These are phyloP conservation scores for Phrynosoma blainvillii DNA, from an alignment of 2,113 vertebrate genomes.

Conservation along the genomic window DNA sequence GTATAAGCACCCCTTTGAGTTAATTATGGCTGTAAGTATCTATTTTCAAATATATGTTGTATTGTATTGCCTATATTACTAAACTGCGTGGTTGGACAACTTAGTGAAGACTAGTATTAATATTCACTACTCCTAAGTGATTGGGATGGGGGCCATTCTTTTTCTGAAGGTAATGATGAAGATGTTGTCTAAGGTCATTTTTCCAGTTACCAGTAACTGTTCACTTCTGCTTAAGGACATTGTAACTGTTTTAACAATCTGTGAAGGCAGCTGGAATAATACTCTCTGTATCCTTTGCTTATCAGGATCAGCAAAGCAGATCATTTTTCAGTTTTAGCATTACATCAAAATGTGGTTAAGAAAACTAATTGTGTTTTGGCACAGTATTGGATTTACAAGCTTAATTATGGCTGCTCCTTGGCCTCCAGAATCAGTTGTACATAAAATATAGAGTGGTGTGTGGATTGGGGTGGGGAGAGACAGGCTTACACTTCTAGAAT, in stretches of 20 bases:
- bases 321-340: background rate
- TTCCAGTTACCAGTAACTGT: background rate
- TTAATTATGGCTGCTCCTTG: background rate
- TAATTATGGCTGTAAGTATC: constrained; percentile 96
- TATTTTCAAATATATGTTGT: constrained; percentile 26
- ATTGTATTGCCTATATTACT: background rate
- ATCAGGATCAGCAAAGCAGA: background rate
- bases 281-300: background rate
- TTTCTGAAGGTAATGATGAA: background rate
- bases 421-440: too few species aligned
- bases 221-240: background rate
- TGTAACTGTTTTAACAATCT: background rate
- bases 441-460: background rate
- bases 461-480: too few species aligned
- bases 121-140: background rate
- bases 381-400: background rate
- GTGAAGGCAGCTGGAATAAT: background rate
- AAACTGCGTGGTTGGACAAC: background rate
- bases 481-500: background rate
- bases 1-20: constrained; percentile 94
- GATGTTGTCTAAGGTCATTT: background rate
- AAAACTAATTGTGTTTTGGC: background rate
- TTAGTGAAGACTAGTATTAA: background rate
- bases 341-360: background rate
- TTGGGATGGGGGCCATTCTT: background rate